These are phyloP conservation scores for Tautogolabrus adspersus DNA, from an alignment of 2,113 vertebrate genomes.

Conservation along the genomic window DNA sequence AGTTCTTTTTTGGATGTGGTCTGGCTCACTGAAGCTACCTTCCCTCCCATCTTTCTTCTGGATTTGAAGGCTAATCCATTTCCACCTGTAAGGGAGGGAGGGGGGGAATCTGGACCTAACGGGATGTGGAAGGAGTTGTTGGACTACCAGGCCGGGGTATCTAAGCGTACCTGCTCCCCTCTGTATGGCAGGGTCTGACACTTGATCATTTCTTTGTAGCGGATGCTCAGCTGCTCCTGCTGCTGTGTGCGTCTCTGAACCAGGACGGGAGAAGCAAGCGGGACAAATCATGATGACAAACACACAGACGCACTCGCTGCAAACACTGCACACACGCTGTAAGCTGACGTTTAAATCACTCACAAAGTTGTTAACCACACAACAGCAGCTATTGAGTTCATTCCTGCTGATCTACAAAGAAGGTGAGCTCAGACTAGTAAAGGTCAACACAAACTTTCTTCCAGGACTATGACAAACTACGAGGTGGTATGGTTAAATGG, in stretches of 20 bases:
- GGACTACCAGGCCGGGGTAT: constrained; percentile 23
- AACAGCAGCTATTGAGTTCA: constrained; percentile 1
- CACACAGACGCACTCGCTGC: neutral
- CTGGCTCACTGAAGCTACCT: neutral
- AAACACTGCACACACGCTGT: neutral
- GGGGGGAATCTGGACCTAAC: neutral
- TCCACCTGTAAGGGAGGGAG: neutral
- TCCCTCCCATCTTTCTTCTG: constrained; percentile 8
- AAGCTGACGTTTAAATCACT: neutral
- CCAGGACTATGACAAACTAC: constrained; percentile 10
- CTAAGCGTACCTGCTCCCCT: constrained; percentile 79
- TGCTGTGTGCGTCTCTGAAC: constrained; percentile 81
- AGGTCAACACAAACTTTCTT: constrained; percentile 30
- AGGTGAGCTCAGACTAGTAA: neutral
- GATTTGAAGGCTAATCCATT: neutral
- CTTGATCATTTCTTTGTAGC: constrained; percentile 83
- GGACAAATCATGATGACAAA: constrained; percentile 35
- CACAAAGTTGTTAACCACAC: constrained; percentile 3
- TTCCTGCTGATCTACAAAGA: constrained; percentile 5
- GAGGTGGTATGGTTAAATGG: constrained; percentile 30
- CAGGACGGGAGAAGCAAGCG: constrained; percentile 50
- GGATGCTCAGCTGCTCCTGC: constrained; percentile 84
- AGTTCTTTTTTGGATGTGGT: neutral
- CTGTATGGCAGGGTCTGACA: constrained; percentile 76
- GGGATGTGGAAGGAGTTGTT: constrained; percentile 20